Base-by-base conservation (phyloP, 2,797 vertebrate genomes). In the Coregonus suidteri region DNA sequence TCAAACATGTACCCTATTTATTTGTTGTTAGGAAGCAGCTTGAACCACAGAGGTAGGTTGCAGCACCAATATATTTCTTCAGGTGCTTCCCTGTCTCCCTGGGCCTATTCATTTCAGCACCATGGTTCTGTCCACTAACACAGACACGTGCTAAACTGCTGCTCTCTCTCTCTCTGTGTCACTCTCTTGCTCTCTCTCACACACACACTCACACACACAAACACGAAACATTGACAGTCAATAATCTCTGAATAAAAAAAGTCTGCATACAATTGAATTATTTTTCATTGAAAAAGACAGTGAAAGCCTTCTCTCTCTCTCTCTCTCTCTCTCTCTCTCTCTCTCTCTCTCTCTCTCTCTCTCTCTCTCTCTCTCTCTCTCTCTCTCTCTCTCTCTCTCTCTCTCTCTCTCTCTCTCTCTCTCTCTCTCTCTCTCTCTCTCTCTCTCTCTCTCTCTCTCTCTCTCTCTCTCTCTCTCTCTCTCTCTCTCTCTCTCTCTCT, bases 211-310 rank as follows among this genome's bases (percentile, higher is more conserved):
- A 6, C 54, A 56, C 54, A 16, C 14, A 56, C 18, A 1, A 53
- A 25, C 25, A 47, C 41, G 3, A 31, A 13, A 52, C 41, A 31
- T 52, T 67, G n/a, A 64, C 59, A 20, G 20, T 64, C 25, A 30
- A 64, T 64, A 64, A 64, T 64, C 59, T 64, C 59, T 64, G 59
- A 64, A 64, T 64, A 11, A 64, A 47, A 7, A 41, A 47, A 25
- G 59, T 64, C 59, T 30, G 59, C 34, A 67, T 83, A 81, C 77
- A 89, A 81, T 85, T 85, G 7, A 78, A 83, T 79, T 56, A 82
- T 85, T 89, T 77, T 77, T 71, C 85, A 74, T 76, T 62, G 75
- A 72, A 82, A 87, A 88, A 91, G 87, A 47, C 41, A 20, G 20
- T 20, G 20, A 20, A 20, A 20, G 20, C 20, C 20, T 0, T 20